These are phyloP conservation scores for Dione vanillae DNA, from an alignment of 2,888 invertebrate genomes.

Conservation along the genomic window DNA sequence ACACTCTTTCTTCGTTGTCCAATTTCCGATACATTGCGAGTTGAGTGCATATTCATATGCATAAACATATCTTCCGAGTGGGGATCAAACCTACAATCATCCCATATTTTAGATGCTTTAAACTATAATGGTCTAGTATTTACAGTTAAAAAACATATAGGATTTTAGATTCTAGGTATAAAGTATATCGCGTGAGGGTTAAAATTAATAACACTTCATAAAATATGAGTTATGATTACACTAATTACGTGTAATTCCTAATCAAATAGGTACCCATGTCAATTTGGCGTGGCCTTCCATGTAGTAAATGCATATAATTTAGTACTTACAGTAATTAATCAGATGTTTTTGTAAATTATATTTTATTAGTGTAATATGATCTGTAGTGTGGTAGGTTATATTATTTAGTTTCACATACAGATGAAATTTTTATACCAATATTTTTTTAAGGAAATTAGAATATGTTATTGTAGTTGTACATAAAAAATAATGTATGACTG, in stretches of 20 bases:
- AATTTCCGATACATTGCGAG: no score
- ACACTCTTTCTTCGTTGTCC: no score
- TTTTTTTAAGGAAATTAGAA: no score
- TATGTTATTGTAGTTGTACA: no score
- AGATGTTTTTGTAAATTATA: not conserved
- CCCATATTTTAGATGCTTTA: no score
- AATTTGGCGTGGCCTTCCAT: slow-evolving; percentile 5
- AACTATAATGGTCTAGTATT: not conserved
- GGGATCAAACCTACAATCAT: no score
- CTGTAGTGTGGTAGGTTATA: not conserved
- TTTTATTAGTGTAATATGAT: not conserved
- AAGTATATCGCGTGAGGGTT: slow-evolving; percentile 38
- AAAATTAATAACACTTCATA: slow-evolving; percentile 45
- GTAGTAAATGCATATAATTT: slow-evolving; percentile 20
- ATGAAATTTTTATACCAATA: no score
- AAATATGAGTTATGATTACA: slow-evolving; percentile 36
- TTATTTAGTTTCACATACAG: not conserved
- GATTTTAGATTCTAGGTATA: slow-evolving; percentile 1
- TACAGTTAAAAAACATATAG: not conserved
- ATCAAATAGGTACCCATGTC: slow-evolving; percentile 24
- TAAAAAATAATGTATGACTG: no score
- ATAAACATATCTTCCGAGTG: no score
- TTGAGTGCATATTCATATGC: no score
- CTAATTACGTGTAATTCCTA: slow-evolving; percentile 33
- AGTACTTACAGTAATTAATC: not conserved